Evolutionary conservation across 64 coral and sea anemone species (phyloP), one percentile per base, ranked within the genome.

Genomic region (Pachyseris speciosa): DNA sequence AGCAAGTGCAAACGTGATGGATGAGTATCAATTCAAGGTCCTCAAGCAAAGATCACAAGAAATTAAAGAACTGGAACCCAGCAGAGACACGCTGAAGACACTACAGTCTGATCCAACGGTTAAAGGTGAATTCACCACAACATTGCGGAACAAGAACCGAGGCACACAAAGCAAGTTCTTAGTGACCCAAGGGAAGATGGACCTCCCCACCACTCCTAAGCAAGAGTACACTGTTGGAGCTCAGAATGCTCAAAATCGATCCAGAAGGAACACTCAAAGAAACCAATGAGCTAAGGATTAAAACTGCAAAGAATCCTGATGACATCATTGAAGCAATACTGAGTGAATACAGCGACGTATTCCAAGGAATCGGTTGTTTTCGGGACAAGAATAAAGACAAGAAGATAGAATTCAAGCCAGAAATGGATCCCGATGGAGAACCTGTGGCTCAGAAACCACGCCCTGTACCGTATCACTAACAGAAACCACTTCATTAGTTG

Each of bases 21-120:
- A 96, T 51, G 89, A 92, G 55, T 92, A 98, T 68, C 95, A 98
- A 47, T 98, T 90, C 66, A 90, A 42, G 39, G 87, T 87, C 24
- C 74, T 98, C 37, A 36, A 69, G 16, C 86, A 98, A 66, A 89
- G 95, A 85, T 93, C 86, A 22, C 59, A 93, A 77, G 86, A 98
- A 36, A 91, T 95, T 10, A 48, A 65, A 0, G 72, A 95, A 29
- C 29, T 90, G 24, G 8, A 28, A 1, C 77, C 67, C 24, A 68
- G 39, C 29, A 53, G 33, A 37, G 86, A 66, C 55, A 93, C 5
- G 24, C 75, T 94, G 37, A 90, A 70, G 27, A 80, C 94, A 17
- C 89, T 26, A n/a, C 86, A 85, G 69, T 83, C 39, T n/a, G 49
- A 68, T 11, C 69, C 93, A 60, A 34, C 32, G 28, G 69, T 92